Evolutionary conservation across 2,113 vertebrate species (phyloP).

Genomic region (Vireo altiloquus): DNA sequence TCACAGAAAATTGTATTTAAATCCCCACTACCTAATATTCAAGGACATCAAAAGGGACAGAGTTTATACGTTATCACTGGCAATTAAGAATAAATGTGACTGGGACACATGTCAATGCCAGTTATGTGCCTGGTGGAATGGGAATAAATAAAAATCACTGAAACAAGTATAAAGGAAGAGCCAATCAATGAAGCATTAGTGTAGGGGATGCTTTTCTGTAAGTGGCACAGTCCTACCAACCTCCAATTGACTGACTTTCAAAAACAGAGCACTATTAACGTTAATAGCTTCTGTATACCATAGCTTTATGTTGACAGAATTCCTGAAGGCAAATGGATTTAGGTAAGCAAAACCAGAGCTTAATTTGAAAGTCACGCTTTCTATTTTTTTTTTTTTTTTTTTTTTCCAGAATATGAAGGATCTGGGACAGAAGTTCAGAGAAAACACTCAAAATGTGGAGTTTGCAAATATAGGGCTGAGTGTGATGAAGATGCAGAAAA

Average conservation of each 20-base stretch:
- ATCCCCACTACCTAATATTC: not conserved
- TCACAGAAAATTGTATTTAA: not conserved
- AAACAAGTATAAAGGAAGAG: not conserved
- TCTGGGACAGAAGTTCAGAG: constrained; percentile 86
- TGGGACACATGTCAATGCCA: not conserved
- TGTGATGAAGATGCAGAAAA: constrained; percentile 96
- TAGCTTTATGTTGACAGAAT: not conserved
- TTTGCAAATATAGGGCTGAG: constrained; percentile 93
- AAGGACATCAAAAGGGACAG: not conserved
- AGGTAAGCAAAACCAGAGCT: not conserved
- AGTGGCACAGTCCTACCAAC: not conserved
- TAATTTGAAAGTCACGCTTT: not conserved
- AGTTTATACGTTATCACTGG: not conserved
- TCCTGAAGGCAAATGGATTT: not conserved
- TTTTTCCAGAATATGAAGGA: constrained; percentile 84
- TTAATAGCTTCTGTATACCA: not conserved
- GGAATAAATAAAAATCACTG: not conserved
- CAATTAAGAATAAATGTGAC: constrained; percentile 1
- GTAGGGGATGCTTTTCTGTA: not conserved
- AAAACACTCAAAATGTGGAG: constrained; percentile 91
- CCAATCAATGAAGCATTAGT: not conserved
- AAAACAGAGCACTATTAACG: not conserved
- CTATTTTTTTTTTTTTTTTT: not conserved
- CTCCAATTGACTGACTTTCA: not conserved
- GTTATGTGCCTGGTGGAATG: not conserved